Base-by-base conservation (phyloP, 2,888 invertebrate genomes). In the Callyntrura guangdongensis region DNA sequence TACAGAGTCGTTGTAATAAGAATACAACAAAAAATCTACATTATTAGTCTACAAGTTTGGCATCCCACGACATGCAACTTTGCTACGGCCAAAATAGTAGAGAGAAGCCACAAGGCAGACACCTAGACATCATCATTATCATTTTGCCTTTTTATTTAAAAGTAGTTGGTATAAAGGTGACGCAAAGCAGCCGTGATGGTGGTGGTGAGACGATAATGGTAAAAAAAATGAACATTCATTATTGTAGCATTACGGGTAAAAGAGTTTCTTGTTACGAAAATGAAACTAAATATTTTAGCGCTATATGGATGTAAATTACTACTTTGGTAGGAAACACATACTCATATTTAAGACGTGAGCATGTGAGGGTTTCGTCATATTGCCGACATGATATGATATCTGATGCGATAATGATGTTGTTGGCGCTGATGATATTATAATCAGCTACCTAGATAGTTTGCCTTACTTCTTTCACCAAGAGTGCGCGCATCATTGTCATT, bases 381-480 rank as follows among this genome's bases (percentile, higher is more conserved):
- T 2, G 12, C 12, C 12, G 53, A 2, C 53, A 53, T 74, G 72
- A 45, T 53, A 22, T 77, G 53, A 77, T 25, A 53, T 77, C 14
- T 36, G 86, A 86, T 20, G 61, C 74, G 74, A 74, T 86, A 86
- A 86, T 86, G 86, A 84, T 69, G 69, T 74, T 86, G 86, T 86
- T 86, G 45, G 49, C 53, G 77, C 25, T 74, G 74, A 69, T 86
- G 74, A 84, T 69, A 84, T 59, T 86, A 86, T 86, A 74, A 86
- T 86, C 45, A 86, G 47, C 22, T 9, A 74, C 36, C 22, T 9
- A 74, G n/a, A n/a, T n/a, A n/a, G 49, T 59, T 86, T 74, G 36
- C 22, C 25, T 20, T 45, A 86, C n/a, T 74, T 36, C 47, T 59
- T 74, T 61, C 59, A 72, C 36, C 27, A 36, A 36, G 49, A n/a